These are phyloP conservation scores for Agrenia bidenticulata DNA, from an alignment of 2,888 invertebrate genomes.

Conservation along the genomic window DNA sequence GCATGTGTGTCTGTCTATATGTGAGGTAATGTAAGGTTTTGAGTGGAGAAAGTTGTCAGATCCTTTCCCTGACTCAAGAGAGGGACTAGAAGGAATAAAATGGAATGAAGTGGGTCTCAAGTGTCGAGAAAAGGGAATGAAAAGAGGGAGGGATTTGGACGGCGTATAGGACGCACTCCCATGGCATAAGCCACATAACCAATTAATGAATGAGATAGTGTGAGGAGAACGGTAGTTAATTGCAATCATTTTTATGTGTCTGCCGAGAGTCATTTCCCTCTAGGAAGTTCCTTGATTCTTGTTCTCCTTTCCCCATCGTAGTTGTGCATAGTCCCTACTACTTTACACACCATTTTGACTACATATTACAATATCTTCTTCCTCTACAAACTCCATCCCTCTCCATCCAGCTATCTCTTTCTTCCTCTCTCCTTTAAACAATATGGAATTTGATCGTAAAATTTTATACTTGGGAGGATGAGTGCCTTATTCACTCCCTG, in stretches of 20 bases:
- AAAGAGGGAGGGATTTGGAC: slow-evolving; percentile 4
- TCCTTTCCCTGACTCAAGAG: neutral
- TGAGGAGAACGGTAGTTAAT: slow-evolving; percentile 50
- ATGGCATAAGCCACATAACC: slow-evolving; percentile 40
- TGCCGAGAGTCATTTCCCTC: slow-evolving; percentile 52
- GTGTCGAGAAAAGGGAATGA: neutral
- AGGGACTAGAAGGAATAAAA: neutral
- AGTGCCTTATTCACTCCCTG: slow-evolving; percentile 13
- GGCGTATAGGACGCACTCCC: neutral
- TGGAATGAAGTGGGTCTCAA: neutral
- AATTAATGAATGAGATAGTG: slow-evolving; percentile 44
- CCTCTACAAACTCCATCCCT: neutral
- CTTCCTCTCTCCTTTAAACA: slow-evolving; percentile 17
- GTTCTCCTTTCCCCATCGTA: slow-evolving; percentile 21
- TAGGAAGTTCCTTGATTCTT: slow-evolving; percentile 50
- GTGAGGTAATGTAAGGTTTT: no score
- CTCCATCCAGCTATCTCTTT: neutral
- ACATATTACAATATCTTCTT: neutral
- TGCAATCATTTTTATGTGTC: slow-evolving; percentile 54
- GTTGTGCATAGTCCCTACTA: neutral
- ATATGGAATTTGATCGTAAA: slow-evolving; percentile 35
- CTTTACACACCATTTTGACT: slow-evolving; percentile 12
- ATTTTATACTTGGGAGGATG: slow-evolving; percentile 27
- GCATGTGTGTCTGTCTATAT: no score
- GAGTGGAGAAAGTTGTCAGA: neutral